phyloP scores from a whole-genome alignment of 2,797 vertebrate species.

The Myoxocephalus aenaeus region DNA sequence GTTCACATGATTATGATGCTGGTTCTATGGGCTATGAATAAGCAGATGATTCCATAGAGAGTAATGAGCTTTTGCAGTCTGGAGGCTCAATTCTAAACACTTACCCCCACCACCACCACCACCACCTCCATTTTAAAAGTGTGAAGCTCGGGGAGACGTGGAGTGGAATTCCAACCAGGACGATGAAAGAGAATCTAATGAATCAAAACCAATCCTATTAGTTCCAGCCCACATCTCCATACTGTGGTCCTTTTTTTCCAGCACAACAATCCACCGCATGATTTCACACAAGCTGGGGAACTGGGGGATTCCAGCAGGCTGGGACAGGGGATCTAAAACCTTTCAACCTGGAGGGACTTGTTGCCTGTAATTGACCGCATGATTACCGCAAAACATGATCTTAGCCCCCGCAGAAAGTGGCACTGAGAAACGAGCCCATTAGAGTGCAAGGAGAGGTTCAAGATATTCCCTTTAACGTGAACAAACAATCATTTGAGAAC shows the following conservation, averaged over 20 bases:
- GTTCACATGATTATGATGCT: slow-evolving; percentile 46
- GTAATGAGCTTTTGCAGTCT: slow-evolving; percentile 66
- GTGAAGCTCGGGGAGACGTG: slow-evolving; percentile 86
- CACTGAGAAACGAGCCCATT: slow-evolving; percentile 12
- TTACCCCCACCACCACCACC: slow-evolving; percentile 35
- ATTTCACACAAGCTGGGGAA: slow-evolving; percentile 80
- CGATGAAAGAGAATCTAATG: slow-evolving; percentile 91
- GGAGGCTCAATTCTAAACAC: slow-evolving; percentile 72
- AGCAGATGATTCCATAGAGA: slow-evolving; percentile 64
- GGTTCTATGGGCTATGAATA: slow-evolving; percentile 54
- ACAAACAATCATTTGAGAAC: neutral
- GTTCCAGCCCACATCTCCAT: slow-evolving; percentile 88
- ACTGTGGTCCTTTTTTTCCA: slow-evolving; percentile 76
- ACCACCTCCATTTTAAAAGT: slow-evolving; percentile 80
- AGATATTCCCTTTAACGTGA: neutral
- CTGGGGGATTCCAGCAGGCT: slow-evolving; percentile 51
- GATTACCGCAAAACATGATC: slow-evolving; percentile 71
- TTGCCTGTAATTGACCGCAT: slow-evolving; percentile 72
- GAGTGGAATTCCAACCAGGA: slow-evolving; percentile 90
- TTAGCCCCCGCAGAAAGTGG: slow-evolving; percentile 38
- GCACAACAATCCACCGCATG: slow-evolving; percentile 75
- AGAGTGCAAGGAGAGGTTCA: slow-evolving; percentile 4
- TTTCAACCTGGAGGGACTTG: slow-evolving; percentile 67
- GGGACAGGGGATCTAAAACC: slow-evolving; percentile 51
- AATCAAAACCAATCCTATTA: slow-evolving; percentile 94